phyloP scores from a whole-genome alignment of 2,888 invertebrate species.

The Oxytorus armatus region DNA sequence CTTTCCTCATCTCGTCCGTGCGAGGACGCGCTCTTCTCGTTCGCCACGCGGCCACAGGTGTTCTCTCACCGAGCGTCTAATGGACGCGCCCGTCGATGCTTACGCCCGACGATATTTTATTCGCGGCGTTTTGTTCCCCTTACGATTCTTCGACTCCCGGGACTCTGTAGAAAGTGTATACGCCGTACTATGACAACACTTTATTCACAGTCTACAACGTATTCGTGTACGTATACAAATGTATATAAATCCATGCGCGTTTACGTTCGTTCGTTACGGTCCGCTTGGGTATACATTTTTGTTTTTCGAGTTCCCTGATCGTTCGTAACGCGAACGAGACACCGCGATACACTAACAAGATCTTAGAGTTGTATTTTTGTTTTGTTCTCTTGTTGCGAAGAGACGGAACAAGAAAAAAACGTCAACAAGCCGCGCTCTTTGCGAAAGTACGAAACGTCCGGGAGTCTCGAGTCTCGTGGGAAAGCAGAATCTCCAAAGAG shows the following conservation, averaged over 20 bases:
- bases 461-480: conserved; percentile 42
- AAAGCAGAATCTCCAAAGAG: conserved; percentile 44
- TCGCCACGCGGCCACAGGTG: conserved; percentile 72
- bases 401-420: not conserved
- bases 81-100: conserved; percentile 70
- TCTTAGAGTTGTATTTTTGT: not conserved
- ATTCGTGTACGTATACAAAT: not conserved
- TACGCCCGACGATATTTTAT: conserved; percentile 75
- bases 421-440: conserved; percentile 41
- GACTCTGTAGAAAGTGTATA: conserved; percentile 72
- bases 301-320: not conserved
- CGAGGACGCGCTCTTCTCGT: conserved; percentile 32
- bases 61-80: conserved; percentile 69
- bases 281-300: not conserved
- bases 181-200: not conserved
- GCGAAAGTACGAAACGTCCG: conserved; percentile 52
- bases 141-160: conserved; percentile 67
- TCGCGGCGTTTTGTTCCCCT: conserved; percentile 65
- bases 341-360: not conserved
- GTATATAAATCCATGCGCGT: not conserved
- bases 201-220: too few species aligned
- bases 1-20: conserved; percentile 71
- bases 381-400: not conserved
- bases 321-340: not conserved
- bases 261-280: not conserved